Evolutionary conservation across 1,140 invertebrate species (phyloP).

Genomic region (Eumeta japonica): DNA sequence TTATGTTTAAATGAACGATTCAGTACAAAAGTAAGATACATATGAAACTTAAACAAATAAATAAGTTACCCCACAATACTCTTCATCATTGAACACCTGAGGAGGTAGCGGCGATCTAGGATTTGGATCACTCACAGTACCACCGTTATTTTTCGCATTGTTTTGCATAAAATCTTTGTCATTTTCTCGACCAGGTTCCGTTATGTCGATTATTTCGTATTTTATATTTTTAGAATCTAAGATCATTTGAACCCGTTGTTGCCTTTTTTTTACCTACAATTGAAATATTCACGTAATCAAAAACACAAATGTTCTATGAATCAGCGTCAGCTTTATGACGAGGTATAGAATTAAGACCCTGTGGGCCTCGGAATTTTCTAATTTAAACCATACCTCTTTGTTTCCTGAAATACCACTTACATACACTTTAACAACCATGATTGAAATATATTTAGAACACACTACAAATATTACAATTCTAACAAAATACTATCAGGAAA

Average conservation of each 20-base stretch:
- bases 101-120: slow-evolving; percentile 79
- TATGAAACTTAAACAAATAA: background rate
- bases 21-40: background rate
- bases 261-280: slow-evolving; percentile 88
- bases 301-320: slow-evolving; percentile 35
- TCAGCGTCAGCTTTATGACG: slow-evolving; percentile 28
- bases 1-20: background rate
- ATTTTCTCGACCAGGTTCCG: slow-evolving; percentile 83
- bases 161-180: slow-evolving; percentile 92
- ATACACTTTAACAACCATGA: slow-evolving; percentile 87
- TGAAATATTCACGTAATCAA: slow-evolving; percentile 30
- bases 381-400: slow-evolving; percentile 73
- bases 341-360: slow-evolving; percentile 33
- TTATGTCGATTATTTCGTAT: slow-evolving; percentile 89
- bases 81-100: slow-evolving; percentile 89
- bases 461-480: slow-evolving; percentile 16
- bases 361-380: slow-evolving; percentile 36
- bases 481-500: slow-evolving; percentile 29
- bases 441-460: too few relatives aligned
- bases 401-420: slow-evolving; percentile 87
- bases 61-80: slow-evolving; percentile 84
- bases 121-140: slow-evolving; percentile 62
- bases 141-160: slow-evolving; percentile 77
- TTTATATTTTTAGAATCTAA: slow-evolving; percentile 85
- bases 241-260: slow-evolving; percentile 88